Conservation (phyloP, 2,113 vertebrate species). For the Murina feae region DNA sequence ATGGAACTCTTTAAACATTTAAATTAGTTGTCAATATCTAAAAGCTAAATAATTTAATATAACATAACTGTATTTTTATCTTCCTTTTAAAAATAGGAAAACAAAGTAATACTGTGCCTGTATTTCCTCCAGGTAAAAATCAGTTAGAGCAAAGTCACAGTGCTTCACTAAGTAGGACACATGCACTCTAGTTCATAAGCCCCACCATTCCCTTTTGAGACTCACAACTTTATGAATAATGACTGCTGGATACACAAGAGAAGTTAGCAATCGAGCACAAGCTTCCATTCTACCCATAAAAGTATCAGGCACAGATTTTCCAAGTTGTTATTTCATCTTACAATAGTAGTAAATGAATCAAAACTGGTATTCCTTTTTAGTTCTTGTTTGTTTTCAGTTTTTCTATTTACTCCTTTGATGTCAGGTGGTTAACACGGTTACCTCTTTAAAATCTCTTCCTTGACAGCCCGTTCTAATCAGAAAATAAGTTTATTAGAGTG, state of each 20-base stretch:
- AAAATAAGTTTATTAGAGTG: background rate
- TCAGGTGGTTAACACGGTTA: background rate
- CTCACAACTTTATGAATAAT: background rate
- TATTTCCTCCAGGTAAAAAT: background rate
- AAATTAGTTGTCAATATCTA: constrained; percentile 8
- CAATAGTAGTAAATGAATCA: background rate
- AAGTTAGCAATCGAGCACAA: background rate
- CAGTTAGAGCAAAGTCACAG: background rate
- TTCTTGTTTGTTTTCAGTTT: background rate
- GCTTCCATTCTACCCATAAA: background rate
- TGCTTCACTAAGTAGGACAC: background rate
- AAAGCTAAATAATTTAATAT: constrained; percentile 22
- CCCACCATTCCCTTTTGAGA: background rate
- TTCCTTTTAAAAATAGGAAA: constrained; percentile 5
- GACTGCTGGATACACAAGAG: background rate
- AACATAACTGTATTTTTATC: background rate
- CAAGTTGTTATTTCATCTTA: background rate
- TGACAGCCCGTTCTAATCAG: background rate
- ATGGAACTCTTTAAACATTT: background rate
- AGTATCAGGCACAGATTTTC: background rate
- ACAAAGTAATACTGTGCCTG: background rate
- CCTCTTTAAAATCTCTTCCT: background rate
- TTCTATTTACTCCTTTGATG: background rate
- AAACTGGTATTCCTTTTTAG: background rate
- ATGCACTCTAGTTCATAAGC: background rate